phyloP scores from a whole-genome alignment of 2,797 vertebrate species.

The Sebastes taczanowskii region DNA sequence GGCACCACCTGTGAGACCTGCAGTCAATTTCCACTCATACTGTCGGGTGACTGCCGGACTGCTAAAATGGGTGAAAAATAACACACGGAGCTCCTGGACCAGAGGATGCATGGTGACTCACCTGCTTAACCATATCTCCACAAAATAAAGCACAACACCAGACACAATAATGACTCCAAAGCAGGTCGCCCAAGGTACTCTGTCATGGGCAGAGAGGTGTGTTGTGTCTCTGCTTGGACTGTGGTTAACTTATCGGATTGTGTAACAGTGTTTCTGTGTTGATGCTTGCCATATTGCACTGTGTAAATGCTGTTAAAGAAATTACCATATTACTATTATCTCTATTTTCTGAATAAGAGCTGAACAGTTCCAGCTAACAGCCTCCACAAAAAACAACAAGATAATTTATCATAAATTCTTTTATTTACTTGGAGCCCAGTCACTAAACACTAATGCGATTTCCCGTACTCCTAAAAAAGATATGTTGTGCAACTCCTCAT shows the following conservation, averaged over 20 bases:
- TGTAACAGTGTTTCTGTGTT: slow-evolving; percentile 11
- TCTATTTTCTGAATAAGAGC: not conserved
- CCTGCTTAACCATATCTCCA: slow-evolving; percentile 22
- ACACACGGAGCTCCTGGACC: slow-evolving; percentile 21
- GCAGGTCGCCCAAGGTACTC: slow-evolving; percentile 16
- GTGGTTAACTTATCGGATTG: not conserved
- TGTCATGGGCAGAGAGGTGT: not conserved
- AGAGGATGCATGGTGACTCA: slow-evolving; percentile 47
- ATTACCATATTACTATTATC: not conserved
- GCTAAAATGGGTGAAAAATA: slow-evolving; percentile 27
- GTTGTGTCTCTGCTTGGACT: slow-evolving; percentile 1
- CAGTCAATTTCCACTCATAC: slow-evolving; percentile 63
- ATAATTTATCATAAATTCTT: not conserved
- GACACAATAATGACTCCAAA: slow-evolving; percentile 14
- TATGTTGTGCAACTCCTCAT: slow-evolving; percentile 51
- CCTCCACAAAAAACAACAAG: not conserved
- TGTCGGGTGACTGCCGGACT: not conserved
- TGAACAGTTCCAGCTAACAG: not conserved
- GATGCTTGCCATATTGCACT: not conserved
- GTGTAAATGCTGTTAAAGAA: not conserved
- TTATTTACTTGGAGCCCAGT: slow-evolving; percentile 1
- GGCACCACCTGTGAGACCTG: slow-evolving; percentile 63
- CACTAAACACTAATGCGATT: slow-evolving; percentile 13
- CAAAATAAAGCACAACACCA: slow-evolving; percentile 6
- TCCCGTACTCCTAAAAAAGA: slow-evolving; percentile 34